These are phyloP conservation scores for Melanostigma gelatinosum DNA, from an alignment of 2,113 vertebrate genomes.

Conservation along the genomic window DNA sequence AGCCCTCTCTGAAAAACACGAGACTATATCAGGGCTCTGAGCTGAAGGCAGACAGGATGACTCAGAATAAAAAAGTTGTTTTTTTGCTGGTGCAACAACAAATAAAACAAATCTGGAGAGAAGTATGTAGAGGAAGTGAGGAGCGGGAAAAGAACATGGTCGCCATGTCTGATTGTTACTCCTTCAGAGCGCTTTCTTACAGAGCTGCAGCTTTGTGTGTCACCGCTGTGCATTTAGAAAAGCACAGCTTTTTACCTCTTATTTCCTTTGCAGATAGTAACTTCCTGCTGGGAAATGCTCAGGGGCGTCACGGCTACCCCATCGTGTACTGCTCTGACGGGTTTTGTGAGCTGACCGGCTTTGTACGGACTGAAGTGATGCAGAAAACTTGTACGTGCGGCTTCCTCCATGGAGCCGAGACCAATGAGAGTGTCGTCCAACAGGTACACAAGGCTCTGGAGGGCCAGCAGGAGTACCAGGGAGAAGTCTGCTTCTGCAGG, in stretches of 20 bases:
- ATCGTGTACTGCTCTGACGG: slow-evolving; percentile 97
- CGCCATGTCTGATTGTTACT: neutral
- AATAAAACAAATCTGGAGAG: neutral
- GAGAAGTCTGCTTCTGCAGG: slow-evolving; percentile 93
- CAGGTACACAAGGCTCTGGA: slow-evolving; percentile 91
- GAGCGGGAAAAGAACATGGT: neutral
- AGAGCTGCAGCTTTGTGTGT: neutral
- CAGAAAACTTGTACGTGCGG: slow-evolving; percentile 94
- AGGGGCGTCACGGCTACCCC: slow-evolving; percentile 90
- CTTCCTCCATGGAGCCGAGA: slow-evolving; percentile 93
- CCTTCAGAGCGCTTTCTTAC: neutral
- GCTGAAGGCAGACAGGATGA: slow-evolving; percentile 23
- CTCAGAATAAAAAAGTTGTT: neutral
- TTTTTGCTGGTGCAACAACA: slow-evolving; percentile 25
- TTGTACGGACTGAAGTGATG: slow-evolving; percentile 94
- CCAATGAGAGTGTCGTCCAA: slow-evolving; percentile 87
- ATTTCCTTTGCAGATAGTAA: slow-evolving; percentile 89
- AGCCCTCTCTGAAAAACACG: slow-evolving; percentile 40
- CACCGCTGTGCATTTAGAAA: neutral
- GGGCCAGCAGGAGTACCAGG: slow-evolving; percentile 90
- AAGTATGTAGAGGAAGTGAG: neutral
- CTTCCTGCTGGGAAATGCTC: slow-evolving; percentile 95
- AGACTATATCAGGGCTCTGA: neutral
- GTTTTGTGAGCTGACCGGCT: slow-evolving; percentile 95
- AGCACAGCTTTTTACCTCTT: neutral